phyloP scores from a whole-genome alignment of 2,797 vertebrate genomes.

The Hemitrygon akajei region DNA sequence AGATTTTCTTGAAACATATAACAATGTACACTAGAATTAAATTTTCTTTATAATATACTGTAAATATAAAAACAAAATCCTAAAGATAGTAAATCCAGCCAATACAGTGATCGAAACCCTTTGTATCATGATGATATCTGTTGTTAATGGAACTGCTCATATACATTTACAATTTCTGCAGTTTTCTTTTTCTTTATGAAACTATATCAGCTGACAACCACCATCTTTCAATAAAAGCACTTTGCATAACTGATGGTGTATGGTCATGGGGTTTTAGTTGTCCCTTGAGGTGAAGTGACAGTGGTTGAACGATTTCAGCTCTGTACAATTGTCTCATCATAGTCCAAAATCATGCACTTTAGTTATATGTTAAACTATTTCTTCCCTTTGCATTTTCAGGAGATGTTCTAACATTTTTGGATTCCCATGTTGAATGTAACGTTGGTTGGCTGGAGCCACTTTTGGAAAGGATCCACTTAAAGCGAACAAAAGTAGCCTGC shows the following conservation, averaged over 20 bases:
- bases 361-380: background rate
- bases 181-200: background rate
- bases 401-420: slow-evolving; percentile 85
- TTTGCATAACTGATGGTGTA: background rate
- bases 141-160: background rate
- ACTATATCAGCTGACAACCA: background rate
- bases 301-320: background rate
- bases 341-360: background rate
- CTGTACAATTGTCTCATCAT: background rate
- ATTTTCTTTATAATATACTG: background rate
- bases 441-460: slow-evolving; percentile 96
- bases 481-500: slow-evolving; percentile 78
- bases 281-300: background rate
- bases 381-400: slow-evolving; percentile 54
- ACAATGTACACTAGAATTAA: background rate
- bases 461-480: slow-evolving; percentile 74
- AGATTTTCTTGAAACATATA: background rate
- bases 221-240: background rate
- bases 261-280: background rate
- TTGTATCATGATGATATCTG: background rate
- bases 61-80: background rate
- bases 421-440: slow-evolving; percentile 93
- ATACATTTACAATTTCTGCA: background rate
- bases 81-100: background rate
- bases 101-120: background rate